Conservation (phyloP, 2,113 vertebrate species). For the Oreochromis niloticus region DNA sequence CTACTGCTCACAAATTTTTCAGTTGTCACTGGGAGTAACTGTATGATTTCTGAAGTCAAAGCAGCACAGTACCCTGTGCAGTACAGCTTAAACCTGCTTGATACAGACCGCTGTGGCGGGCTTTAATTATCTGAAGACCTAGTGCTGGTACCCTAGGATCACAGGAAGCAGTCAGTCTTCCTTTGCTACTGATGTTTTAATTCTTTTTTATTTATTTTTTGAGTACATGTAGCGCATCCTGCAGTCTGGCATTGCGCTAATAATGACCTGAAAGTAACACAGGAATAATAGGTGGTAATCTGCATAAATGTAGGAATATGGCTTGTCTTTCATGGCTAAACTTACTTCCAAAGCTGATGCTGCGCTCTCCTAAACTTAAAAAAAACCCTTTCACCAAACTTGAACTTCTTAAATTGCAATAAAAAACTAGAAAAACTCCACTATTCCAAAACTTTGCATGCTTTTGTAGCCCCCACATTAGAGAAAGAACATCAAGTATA, state of each 20-base stretch:
- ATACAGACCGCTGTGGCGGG: fast-evolving
- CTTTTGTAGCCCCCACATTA: neutral
- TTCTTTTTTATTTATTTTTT: neutral
- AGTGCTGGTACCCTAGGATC: neutral
- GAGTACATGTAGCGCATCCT: neutral
- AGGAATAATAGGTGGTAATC: neutral
- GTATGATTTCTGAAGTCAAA: neutral
- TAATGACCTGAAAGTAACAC: neutral
- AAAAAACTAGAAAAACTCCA: neutral
- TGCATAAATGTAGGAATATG: neutral
- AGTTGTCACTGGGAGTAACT: neutral
- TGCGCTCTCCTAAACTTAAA: neutral
- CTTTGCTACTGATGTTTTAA: neutral
- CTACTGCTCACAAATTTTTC: neutral
- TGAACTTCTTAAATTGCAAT: fast-evolving
- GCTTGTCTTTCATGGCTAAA: neutral
- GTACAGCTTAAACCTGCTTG: neutral
- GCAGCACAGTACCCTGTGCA: neutral
- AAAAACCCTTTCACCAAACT: neutral
- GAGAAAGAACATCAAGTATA: neutral
- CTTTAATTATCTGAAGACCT: neutral
- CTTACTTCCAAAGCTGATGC: neutral
- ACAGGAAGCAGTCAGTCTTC: neutral
- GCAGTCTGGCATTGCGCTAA: neutral
- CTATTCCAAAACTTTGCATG: neutral